phyloP scores from a whole-genome alignment of 1,140 invertebrate species.

The Platyscapa corneri region DNA sequence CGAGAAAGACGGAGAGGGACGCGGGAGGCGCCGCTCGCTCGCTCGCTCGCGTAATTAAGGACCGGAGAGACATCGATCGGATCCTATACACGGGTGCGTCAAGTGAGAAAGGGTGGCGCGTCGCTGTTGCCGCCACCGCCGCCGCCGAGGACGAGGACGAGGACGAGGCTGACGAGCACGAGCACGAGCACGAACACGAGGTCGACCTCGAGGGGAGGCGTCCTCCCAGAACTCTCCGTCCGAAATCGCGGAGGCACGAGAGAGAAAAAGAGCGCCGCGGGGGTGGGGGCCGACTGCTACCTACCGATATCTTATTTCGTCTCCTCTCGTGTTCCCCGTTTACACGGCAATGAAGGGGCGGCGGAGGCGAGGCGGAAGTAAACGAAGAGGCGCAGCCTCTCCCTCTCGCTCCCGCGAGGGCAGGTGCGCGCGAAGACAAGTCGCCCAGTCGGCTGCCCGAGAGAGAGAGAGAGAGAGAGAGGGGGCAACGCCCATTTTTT shows the following conservation, averaged over 20 bases:
- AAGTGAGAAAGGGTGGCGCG: constrained; percentile 35
- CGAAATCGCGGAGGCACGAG: constrained; percentile 14
- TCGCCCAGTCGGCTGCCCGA: neutral
- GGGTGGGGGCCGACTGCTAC: constrained; percentile 43
- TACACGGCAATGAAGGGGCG: constrained; percentile 45
- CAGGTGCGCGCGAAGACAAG: constrained; percentile 31
- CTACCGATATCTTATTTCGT: constrained; percentile 69
- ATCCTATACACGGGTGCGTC: constrained; percentile 59
- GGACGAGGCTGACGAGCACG: neutral
- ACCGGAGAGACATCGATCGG: constrained; percentile 71
- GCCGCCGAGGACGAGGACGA: too few relatives aligned
- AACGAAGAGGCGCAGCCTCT: constrained; percentile 34
- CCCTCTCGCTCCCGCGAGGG: neutral
- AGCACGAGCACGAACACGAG: neutral
- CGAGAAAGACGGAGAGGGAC: neutral
- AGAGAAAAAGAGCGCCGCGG: constrained; percentile 59
- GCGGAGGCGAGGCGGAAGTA: constrained; percentile 35
- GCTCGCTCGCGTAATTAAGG: constrained; percentile 68
- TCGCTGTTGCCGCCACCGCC: too few relatives aligned
- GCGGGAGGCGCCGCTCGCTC: too few relatives aligned
- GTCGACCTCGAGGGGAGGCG: too few relatives aligned
- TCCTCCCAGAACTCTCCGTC: neutral
- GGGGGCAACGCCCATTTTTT: constrained; percentile 75
- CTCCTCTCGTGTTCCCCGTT: constrained; percentile 2
- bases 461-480: constrained; percentile 57